A percentile compares a stretch with the other conserved stretches of the same genome.
Evolutionary conservation across 1,140 invertebrate genomes (phyloP).

Genomic region (Drosophila parabipectinata): DNA sequence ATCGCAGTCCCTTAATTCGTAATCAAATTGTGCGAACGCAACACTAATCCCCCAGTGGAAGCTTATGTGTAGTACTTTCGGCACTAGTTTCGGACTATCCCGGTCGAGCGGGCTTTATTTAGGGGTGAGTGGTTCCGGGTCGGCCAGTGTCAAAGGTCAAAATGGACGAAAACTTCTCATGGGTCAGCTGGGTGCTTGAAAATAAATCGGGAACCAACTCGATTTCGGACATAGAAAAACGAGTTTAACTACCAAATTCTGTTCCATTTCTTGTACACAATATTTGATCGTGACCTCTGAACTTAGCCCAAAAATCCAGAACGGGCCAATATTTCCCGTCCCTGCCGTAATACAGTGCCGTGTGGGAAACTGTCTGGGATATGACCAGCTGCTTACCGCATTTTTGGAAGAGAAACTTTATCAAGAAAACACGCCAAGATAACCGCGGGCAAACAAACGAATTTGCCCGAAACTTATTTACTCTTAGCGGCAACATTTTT

Average conservation of each 20-base stretch:
- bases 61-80: not conserved
- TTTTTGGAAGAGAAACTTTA: constrained; percentile 44
- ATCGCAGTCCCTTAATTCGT: constrained; percentile 49
- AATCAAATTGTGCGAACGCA: constrained; percentile 45
- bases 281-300: constrained; percentile 68
- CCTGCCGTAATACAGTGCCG: constrained; percentile 3
- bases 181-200: constrained; percentile 53
- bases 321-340: constrained; percentile 53
- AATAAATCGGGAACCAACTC: constrained; percentile 31
- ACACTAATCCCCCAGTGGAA: constrained; percentile 5
- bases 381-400: constrained; percentile 22
- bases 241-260: constrained; percentile 62
- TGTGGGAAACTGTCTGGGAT: constrained; percentile 58
- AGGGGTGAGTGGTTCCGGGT: constrained; percentile 63
- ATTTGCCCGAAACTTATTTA: constrained; percentile 65
- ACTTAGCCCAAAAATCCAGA: constrained; percentile 62
- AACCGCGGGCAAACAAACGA: constrained; percentile 44
- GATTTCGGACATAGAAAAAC: constrained; percentile 57
- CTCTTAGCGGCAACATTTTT: constrained; percentile 66
- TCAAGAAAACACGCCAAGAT: constrained; percentile 43
- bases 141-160: constrained; percentile 74
- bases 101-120: constrained; percentile 50
- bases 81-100: constrained; percentile 34
- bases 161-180: constrained; percentile 79
- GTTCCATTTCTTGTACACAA: constrained; percentile 47